Evolutionary conservation across 2,113 vertebrate species (phyloP).

Genomic region (Megatriorchis doriae): DNA sequence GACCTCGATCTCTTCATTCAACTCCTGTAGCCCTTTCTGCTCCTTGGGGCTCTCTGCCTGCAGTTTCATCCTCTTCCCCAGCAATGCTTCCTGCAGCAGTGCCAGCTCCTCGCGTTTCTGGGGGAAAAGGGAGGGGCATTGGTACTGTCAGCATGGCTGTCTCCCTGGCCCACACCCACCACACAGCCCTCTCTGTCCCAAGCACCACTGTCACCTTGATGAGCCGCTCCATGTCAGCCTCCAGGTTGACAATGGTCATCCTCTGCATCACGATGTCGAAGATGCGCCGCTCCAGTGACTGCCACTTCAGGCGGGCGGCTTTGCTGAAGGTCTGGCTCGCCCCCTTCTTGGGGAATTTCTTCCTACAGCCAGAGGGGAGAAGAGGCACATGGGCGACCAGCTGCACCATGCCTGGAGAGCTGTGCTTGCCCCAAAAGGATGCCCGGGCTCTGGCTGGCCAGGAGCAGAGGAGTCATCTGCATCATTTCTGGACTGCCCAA

Average conservation of each 20-base stretch:
- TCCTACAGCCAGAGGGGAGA: constrained; percentile 68
- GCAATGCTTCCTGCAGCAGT: constrained; percentile 85
- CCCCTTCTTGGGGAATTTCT: constrained; percentile 88
- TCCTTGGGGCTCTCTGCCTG: constrained; percentile 83
- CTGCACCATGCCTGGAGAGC: neutral
- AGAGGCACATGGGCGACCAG: neutral
- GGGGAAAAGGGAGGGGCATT: neutral
- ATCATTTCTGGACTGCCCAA: neutral
- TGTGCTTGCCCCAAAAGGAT: neutral
- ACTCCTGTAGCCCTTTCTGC: constrained; percentile 86
- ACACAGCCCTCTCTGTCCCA: neutral
- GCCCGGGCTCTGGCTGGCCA: neutral
- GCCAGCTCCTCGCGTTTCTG: constrained; percentile 97
- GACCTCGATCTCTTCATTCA: constrained; percentile 92
- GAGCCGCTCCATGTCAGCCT: constrained; percentile 95
- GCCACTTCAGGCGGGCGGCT: constrained; percentile 92
- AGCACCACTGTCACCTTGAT: constrained; percentile 78
- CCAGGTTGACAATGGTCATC: constrained; percentile 91
- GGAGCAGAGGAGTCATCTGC: neutral
- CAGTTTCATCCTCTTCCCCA: constrained; percentile 81
- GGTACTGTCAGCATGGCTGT: rapidly evolving
- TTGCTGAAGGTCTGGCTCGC: constrained; percentile 82
- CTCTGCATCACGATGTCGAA: constrained; percentile 96
- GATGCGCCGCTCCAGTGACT: constrained; percentile 86
- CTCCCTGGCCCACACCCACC: rapidly evolving